A percentile compares a stretch with the other conserved stretches of the same genome.
These are phyloP conservation scores for Sinocyclocheilus rhinocerous DNA, from an alignment of 2,113 vertebrate genomes.

Conservation along the genomic window DNA sequence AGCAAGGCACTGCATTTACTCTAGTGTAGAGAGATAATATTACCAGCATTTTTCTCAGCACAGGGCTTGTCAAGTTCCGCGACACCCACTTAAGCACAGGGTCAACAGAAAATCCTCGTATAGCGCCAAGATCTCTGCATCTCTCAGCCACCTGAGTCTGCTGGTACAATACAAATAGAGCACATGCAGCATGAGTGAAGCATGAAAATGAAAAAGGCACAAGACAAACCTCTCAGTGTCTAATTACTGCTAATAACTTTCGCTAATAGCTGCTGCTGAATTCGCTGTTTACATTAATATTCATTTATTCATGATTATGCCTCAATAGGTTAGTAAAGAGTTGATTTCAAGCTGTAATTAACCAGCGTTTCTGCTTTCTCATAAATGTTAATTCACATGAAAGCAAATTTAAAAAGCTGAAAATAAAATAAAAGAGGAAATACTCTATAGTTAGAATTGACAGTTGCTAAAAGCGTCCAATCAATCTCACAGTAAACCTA, in stretches of 20 bases:
- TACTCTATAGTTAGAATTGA: neutral
- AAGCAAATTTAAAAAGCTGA: neutral
- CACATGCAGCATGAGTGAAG: constrained; percentile 36
- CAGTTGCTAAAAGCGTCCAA: neutral
- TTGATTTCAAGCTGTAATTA: constrained; percentile 22
- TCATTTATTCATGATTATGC: neutral
- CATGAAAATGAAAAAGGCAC: neutral
- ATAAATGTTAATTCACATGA: neutral
- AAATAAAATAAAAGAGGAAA: neutral
- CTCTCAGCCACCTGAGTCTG: constrained; percentile 45
- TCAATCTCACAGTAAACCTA: neutral
- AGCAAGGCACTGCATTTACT: constrained; percentile 73
- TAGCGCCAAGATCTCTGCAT: constrained; percentile 40
- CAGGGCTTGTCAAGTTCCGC: constrained; percentile 58
- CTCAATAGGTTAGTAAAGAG: constrained; percentile 1
- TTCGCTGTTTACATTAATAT: neutral
- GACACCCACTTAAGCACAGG: constrained; percentile 56
- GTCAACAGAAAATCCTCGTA: constrained; percentile 32
- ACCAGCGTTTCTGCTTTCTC: neutral
- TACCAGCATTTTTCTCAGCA: constrained; percentile 63
- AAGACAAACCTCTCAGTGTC: constrained; percentile 20
- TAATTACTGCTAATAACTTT: constrained; percentile 2
- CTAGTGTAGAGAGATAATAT: constrained; percentile 68
- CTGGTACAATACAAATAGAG: constrained; percentile 39
- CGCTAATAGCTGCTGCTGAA: neutral